Base-by-base conservation (phyloP, 1,140 invertebrate species). In the Ruditapes philippinarum region DNA sequence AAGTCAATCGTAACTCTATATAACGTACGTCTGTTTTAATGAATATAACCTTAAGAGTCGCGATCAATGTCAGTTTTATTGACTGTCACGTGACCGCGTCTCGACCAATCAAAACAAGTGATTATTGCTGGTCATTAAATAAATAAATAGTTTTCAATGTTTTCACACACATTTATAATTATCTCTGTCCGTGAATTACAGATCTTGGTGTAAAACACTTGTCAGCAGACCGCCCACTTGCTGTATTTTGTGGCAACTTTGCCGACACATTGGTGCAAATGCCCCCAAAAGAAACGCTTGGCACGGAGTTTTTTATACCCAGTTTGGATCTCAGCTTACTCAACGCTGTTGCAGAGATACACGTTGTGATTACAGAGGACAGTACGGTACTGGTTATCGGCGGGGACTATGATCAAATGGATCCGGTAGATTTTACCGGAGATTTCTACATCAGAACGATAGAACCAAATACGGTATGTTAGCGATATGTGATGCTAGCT, bases 391-490 rank as follows among this genome's bases (percentile, higher is more conserved):
- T 81, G 3, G 65, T 33, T 38, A 45, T 81, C 19, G n/a, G n/a
- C 9, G 79, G 79, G 1, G 79, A 81, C 25, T 81, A 81, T 40
- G 79, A 81, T 31, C 54, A 81, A 31, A n/a, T 81, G 19, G 60
- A 62, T 33, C 54, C 79, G 1, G n/a, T 81, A 9, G 19, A 25
- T n/a, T 31, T 81, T 7, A 45, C 57, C 1, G 79, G 79, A n/a
- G 79, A 81, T n/a, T n/a, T 57, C 17, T 81, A 81, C n/a, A 40
- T 11, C 22, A 40, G 79, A 36, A 1, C 25, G 2, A 22, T 78
- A 7, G n/a, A 22, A 1, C 28, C 42, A 17, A n/a, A 78, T 38
- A 78, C 74, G 49, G 74, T 78, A 78, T 45, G 14, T 45, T 7
- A 45, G 42, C 14, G 14, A 45, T 45, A 45, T 7, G 14, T 45